These are phyloP conservation scores for Sander lucioperca DNA, from an alignment of 2,113 vertebrate species.

Conservation along the genomic window DNA sequence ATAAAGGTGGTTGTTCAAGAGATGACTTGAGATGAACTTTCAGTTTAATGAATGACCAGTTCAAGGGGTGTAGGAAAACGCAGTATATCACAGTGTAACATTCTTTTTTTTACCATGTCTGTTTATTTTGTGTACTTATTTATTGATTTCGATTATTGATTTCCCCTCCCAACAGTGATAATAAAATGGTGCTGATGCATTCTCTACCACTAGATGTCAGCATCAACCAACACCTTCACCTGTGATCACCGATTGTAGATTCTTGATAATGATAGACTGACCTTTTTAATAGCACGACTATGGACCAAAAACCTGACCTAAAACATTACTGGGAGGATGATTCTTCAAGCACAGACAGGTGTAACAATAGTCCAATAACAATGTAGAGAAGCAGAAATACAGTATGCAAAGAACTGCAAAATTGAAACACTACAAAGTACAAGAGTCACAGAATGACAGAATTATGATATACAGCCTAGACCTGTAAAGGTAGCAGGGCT, in stretches of 20 bases:
- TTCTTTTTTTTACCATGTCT: neutral
- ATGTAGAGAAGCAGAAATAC: neutral
- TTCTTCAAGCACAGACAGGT: neutral
- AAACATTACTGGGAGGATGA: neutral
- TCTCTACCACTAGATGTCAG: slow-evolving; percentile 77
- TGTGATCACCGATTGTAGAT: slow-evolving; percentile 17
- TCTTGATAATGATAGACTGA: neutral
- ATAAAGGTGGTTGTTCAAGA: neutral
- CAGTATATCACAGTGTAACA: neutral
- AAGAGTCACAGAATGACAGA: slow-evolving; percentile 2
- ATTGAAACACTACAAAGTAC: neutral
- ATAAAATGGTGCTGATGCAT: slow-evolving; percentile 6
- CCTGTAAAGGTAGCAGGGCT: neutral
- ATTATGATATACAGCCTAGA: neutral
- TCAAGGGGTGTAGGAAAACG: neutral
- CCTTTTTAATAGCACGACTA: neutral
- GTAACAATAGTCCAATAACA: neutral
- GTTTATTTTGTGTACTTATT: neutral
- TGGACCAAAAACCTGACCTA: neutral
- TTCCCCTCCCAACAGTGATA: neutral
- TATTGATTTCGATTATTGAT: neutral
- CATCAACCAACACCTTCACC: slow-evolving; percentile 61
- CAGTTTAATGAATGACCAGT: neutral
- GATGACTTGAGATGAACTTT: too few relatives aligned
- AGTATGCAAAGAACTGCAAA: neutral